Conservation (phyloP, 2,888 invertebrate species). For the Mantis religiosa region DNA sequence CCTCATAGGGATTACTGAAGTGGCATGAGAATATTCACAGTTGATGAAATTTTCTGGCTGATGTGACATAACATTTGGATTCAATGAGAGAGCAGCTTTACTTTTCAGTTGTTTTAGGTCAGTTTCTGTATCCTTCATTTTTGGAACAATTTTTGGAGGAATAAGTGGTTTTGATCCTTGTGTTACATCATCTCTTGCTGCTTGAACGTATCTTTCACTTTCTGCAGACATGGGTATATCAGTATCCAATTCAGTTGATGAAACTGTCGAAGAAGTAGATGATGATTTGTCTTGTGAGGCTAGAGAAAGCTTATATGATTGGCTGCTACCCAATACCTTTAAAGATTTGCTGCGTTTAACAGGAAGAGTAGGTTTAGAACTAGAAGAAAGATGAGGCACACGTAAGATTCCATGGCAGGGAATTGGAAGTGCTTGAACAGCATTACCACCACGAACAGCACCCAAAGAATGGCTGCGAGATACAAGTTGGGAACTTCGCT, state of each 20-base stretch:
- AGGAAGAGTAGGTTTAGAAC: conserved; percentile 37
- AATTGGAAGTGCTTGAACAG: conserved; percentile 26
- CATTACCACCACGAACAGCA: conserved; percentile 28
- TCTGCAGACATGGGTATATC: not conserved
- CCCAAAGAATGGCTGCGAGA: conserved; percentile 37
- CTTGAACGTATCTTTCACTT: not conserved
- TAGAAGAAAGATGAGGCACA: conserved; percentile 28
- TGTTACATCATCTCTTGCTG: not conserved
- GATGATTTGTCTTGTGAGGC: conserved; percentile 7
- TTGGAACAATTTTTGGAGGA: conserved; percentile 2
- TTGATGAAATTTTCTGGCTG: not conserved
- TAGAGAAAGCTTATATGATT: conserved; percentile 33
- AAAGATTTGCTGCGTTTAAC: conserved; percentile 45
- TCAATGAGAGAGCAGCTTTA: not conserved
- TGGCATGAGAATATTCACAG: not conserved
- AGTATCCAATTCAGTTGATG: not conserved
- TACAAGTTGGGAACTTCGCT: conserved; percentile 28
- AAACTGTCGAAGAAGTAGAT: not conserved
- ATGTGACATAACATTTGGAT: not conserved
- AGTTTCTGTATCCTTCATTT: not conserved
- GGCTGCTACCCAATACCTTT: conserved; percentile 36
- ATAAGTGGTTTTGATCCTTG: not conserved
- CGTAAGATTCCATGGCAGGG: conserved; percentile 33
- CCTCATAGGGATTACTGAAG: not conserved
- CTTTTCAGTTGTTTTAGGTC: not conserved